These are phyloP conservation scores for Heliconius ethilla DNA, from an alignment of 2,888 invertebrate genomes.

Conservation along the genomic window DNA sequence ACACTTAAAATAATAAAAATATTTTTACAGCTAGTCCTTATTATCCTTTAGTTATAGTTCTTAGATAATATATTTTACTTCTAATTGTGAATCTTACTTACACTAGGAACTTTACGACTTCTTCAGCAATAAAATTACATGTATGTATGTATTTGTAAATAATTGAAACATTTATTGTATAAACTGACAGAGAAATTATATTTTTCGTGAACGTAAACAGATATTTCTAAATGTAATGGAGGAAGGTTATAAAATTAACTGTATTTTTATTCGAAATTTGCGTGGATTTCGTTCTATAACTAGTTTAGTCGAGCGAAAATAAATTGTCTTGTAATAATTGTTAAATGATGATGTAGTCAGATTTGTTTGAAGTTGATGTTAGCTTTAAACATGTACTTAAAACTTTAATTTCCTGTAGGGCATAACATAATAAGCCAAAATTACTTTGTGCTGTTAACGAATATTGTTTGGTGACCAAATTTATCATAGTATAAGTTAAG, in stretches of 20 bases:
- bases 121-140: conserved; percentile 79
- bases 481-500: conserved; percentile 68
- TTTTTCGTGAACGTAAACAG: conserved; percentile 75
- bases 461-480: conserved; percentile 71
- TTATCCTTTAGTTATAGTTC: conserved; percentile 71
- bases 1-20: conserved; percentile 66
- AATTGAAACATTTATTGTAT: conserved; percentile 73
- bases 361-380: conserved; percentile 67
- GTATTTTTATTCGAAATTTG: conserved; percentile 47
- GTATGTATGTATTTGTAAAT: conserved; percentile 79
- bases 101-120: conserved; percentile 71
- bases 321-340: conserved; percentile 45
- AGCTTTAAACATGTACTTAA: conserved; percentile 68
- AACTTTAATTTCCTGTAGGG: conserved; percentile 62
- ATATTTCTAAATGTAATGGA: conserved; percentile 64
- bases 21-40: conserved; percentile 80
- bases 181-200: conserved; percentile 75
- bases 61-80: conserved; percentile 69
- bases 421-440: conserved; percentile 64
- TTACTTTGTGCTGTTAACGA: conserved; percentile 59
- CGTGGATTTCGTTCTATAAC: conserved; percentile 42
- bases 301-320: conserved; percentile 44
- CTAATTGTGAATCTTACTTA: conserved; percentile 63
- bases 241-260: conserved; percentile 48
- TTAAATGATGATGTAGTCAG: conserved; percentile 57